Evolutionary conservation across 1,140 invertebrate genomes (phyloP), one percentile per base, ranked within the genome.

Genomic region (Myzus persicae): DNA sequence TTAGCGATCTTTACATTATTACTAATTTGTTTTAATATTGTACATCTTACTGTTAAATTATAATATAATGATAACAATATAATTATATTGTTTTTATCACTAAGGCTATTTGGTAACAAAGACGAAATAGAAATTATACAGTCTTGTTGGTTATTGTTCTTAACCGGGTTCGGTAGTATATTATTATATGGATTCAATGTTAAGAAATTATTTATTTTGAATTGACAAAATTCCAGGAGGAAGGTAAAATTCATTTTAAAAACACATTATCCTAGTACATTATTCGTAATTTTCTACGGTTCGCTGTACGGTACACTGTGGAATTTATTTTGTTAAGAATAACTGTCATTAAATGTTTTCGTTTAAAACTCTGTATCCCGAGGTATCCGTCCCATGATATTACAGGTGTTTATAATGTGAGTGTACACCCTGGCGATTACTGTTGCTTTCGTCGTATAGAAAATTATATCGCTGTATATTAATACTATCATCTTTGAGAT

Each of bases 101-200:
- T 76, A 76, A 76, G 31, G 31, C n/a, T 76, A 76, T 76, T n/a
- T 76, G 14, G 59, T 76, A 76, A 76, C 4, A n/a, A n/a, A 76
- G n/a, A 76, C 31, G 59, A 76, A 76, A 76, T n/a, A 31, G n/a
- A 76, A 76, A 76, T 76, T 76, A n/a, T 76, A 76, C 59, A 76
- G 59, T 76, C 59, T 76, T 76, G 59, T 76, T 76, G 14, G 59
- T 76, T 76, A 76, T 76, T 76, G 59, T 76, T 76, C 59, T 76
- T 76, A 76, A n/a, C 59, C 59, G 59, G 59, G 14, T 76, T 76
- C n/a, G 4, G 36, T 18, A n/a, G n/a, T 18, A 76, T 5, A 67
- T 67, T 18, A 31, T 9, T 11, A 59, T 0, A 67, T n/a, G 14
- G 14, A 18, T 76, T 76, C 14, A 36, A 76, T 76, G 59, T n/a